Evolutionary conservation across 2,797 vertebrate species (phyloP), one percentile per base, ranked within the genome.

Genomic region (Myoxocephalus aenaeus): DNA sequence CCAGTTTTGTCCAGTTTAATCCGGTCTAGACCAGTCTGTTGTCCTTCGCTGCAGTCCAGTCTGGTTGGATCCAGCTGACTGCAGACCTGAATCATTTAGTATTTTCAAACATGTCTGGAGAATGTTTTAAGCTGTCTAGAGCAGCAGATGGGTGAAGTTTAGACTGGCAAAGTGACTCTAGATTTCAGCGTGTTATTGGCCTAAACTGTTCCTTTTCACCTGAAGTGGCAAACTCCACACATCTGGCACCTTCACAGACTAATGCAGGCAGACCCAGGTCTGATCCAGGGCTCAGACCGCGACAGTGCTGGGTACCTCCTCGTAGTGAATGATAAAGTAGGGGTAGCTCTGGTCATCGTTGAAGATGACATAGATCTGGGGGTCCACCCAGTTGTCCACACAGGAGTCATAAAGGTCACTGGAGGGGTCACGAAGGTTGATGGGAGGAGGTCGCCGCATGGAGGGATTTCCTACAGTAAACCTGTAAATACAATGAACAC

Each of bases 331-430:
- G 87, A 99, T 97, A 82, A 99, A 99, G 92, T 99, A 99, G 2
- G 98, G 98, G 89, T 99, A 99, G 94, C 98, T 98, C 96, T 99
- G 98, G 86, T 99, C 98, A 1, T 99, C 98, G 2, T 99, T 99
- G 91, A 99, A 99, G 93, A 99, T 99, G 87, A 99, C 98, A 69
- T 98, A 99, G 89, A 99, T 99, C 94, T 99, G 98, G 53, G 98
- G 98, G 92, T 99, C 98, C 80, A 99, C 96, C 94, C 94, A 98
- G 94, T 99, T 99, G 96, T 99, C 98, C 94, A 99, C 97, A 9
- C 98, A 99, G 34, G 98, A 99, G 96, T 99, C 98, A 38, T 97
- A 99, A 46, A 99, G 96, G 94, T 99, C 98, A 58, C 98, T 99
- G 90, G 98, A 98, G 73, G 97, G 80, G 87, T 97, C 96, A 57